phyloP scores from a whole-genome alignment of 2,797 vertebrate species.

The Scleropages formosus region DNA sequence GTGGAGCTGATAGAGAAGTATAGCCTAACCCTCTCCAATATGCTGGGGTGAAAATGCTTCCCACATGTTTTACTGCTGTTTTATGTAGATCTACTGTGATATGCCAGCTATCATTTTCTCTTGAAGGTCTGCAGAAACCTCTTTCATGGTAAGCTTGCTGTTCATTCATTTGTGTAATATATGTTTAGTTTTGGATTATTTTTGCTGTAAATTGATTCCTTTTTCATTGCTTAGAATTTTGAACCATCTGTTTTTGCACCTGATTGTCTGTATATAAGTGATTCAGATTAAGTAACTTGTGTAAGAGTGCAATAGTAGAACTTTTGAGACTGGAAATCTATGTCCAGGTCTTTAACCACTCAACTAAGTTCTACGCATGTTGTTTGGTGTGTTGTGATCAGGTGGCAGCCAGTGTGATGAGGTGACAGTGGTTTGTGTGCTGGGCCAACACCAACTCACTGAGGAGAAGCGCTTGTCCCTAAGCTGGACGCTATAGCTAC shows the following conservation, averaged over 20 bases:
- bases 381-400: background rate
- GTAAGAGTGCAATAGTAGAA: too few relatives aligned
- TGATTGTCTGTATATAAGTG: background rate
- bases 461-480: slow-evolving; percentile 26
- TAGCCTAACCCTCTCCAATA: slow-evolving; percentile 27
- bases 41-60: slow-evolving; percentile 27
- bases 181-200: too few relatives aligned
- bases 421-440: slow-evolving; percentile 32
- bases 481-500: slow-evolving; percentile 32
- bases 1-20: slow-evolving; percentile 35
- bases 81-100: background rate
- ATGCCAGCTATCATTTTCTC: too few relatives aligned
- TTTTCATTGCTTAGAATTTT: background rate
- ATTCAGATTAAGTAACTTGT: background rate
- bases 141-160: too few relatives aligned
- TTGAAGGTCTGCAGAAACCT: too few relatives aligned
- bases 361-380: too few relatives aligned
- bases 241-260: background rate
- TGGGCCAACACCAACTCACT: slow-evolving; percentile 27
- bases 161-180: too few relatives aligned
- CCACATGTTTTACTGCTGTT: background rate
- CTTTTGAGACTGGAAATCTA: background rate
- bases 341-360: background rate
- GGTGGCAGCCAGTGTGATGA: slow-evolving; percentile 32
- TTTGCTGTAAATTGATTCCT: too few relatives aligned